Evolutionary conservation across 2,113 vertebrate species (phyloP).

Genomic region (Proteles cristata): DNA sequence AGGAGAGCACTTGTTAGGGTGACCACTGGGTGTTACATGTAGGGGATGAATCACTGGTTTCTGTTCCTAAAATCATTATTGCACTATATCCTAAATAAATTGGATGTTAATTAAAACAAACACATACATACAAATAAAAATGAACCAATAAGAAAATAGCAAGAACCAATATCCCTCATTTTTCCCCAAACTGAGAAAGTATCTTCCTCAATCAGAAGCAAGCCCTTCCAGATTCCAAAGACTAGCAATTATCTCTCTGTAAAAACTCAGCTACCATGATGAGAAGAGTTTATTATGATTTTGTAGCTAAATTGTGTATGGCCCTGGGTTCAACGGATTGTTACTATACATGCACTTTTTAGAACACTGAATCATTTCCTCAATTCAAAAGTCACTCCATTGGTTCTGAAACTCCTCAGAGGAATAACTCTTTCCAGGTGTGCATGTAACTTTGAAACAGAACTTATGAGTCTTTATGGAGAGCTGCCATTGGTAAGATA

Average conservation of each 20-base stretch:
- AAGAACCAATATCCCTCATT: background rate
- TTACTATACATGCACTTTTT: background rate
- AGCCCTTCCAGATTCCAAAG: background rate
- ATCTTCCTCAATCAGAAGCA: conserved; percentile 19
- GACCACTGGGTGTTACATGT: too few relatives aligned
- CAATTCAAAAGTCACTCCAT: conserved; percentile 1
- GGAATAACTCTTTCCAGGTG: conserved; percentile 28
- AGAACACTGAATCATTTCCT: conserved; percentile 35
- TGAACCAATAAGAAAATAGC: conserved; percentile 2
- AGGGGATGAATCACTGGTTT: too few relatives aligned
- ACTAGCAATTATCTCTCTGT: background rate
- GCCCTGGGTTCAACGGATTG: conserved; percentile 50
- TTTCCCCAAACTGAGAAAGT: background rate
- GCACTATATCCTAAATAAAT: too few relatives aligned
- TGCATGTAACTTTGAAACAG: conserved; percentile 56
- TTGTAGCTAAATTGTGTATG: conserved; percentile 33
- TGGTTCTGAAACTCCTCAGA: conserved; percentile 66
- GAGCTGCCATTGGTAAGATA: conserved; percentile 45
- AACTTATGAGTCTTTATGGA: background rate
- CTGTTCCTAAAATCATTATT: too few relatives aligned
- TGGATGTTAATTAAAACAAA: too few relatives aligned
- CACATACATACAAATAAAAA: too few relatives aligned
- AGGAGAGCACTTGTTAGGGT: too few relatives aligned
- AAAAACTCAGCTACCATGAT: background rate
- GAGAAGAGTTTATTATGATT: conserved; percentile 21